Base-by-base conservation (phyloP, 2,888 invertebrate genomes). In the Phortica okadai region DNA sequence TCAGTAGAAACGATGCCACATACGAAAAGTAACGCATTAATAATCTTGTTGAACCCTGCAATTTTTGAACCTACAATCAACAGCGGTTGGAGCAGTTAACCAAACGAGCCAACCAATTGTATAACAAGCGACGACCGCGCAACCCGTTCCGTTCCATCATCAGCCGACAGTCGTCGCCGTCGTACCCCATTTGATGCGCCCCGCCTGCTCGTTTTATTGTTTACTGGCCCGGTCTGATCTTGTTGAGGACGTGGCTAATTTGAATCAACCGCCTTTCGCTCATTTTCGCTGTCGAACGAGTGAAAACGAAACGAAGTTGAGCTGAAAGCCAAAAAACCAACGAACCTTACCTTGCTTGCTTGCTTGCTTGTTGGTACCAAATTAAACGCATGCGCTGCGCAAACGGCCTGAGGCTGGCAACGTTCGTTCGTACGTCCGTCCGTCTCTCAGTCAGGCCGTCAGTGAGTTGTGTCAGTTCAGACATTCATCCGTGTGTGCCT, bases 181-280 rank as follows among this genome's bases (percentile, higher is more conserved):
- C 33, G 83, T 81, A 87, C 87, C 87, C 85, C 87, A 82, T 82
- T 33, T 33, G 33, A 33, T 80, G 85, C 82, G 84, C 77, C 78
- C 85, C 66, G 85, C 85, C 85, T 86, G 85, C 86, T 85, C 83
- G 86, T 87, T 87, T 82, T 86, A 85, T 85, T 85, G 87, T 87
- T 85, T 86, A 83, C 76, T 84, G 85, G 33, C 33, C 21, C 0
- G 21, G 21, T 84, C 84, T 87, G 84, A 86, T 87, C 83, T 83
- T 75, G 82, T 76, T 82, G 84, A 84, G 87, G 87, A 86, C 88
- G 85, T 86, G 85, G 88, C 85, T 86, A 86, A 86, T 87, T 85
- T 86, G 85, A 87, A 86, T 86, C 86, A 86, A 84, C 88, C 86
- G 88, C 88, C 85, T 85, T 85, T 86, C 86, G 87, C 85, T 86